Evolutionary conservation across 2,888 invertebrate species (phyloP).

Genomic region (Heliothis peltigera): DNA sequence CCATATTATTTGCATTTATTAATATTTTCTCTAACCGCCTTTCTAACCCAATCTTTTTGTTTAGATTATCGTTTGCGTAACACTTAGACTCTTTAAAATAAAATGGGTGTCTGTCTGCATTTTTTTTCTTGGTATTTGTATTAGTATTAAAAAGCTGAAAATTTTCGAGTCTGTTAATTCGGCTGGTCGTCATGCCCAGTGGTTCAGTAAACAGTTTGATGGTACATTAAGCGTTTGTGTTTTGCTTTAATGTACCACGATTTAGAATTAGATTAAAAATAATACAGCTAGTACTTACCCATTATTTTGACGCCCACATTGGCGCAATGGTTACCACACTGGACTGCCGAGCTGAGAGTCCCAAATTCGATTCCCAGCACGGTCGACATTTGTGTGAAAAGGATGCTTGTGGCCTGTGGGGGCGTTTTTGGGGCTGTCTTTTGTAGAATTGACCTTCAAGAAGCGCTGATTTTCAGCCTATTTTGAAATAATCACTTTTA

Average conservation of each 20-base stretch:
- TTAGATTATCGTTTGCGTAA: slow-evolving; percentile 31
- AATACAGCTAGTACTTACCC: no score
- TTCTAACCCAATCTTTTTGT: slow-evolving; percentile 43
- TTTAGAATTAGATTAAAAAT: no score
- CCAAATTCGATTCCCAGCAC: no score
- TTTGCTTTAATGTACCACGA: slow-evolving; percentile 11
- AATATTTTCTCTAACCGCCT: slow-evolving; percentile 40
- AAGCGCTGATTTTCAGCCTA: no score
- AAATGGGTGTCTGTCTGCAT: slow-evolving; percentile 48
- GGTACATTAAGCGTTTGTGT: slow-evolving; percentile 33
- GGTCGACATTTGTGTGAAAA: no score
- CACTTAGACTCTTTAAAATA: slow-evolving; percentile 40
- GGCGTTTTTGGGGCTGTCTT: no score
- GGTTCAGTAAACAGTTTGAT: slow-evolving; percentile 55
- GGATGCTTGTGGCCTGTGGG: no score
- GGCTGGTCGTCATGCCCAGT: slow-evolving; percentile 64
- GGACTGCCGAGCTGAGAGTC: no score
- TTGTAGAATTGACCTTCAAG: no score
- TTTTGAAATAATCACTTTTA: no score
- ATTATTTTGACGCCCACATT: no score
- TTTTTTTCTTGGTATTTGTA: slow-evolving; percentile 42
- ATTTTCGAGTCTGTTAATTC: slow-evolving; percentile 31
- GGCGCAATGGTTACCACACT: no score
- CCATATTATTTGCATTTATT: slow-evolving; percentile 19
- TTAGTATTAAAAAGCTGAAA: slow-evolving; percentile 37